Conservation (phyloP, 2,113 vertebrate species). For the Clarias magur region DNA sequence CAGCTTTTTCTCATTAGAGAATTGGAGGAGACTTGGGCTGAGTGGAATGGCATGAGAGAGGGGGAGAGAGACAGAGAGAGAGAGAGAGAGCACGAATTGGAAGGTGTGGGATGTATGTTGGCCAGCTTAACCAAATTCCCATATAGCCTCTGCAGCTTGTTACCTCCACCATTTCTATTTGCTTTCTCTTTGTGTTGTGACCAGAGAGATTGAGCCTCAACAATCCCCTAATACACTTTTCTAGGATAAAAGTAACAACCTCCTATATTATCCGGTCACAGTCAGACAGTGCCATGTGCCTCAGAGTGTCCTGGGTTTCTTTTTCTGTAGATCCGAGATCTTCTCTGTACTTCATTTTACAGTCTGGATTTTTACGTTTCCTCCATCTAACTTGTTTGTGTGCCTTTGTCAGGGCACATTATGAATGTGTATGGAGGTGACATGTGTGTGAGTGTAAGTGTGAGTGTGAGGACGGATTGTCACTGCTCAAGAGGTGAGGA, state of each 20-base stretch:
- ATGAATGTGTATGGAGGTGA: neutral
- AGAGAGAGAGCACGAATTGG: conserved; percentile 29
- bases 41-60: conserved; percentile 80
- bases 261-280: neutral
- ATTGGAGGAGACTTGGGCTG: conserved; percentile 62
- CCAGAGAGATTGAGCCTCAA: conserved; percentile 55
- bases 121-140: conserved; percentile 48
- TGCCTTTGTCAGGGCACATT: neutral
- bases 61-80: conserved; percentile 37
- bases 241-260: conserved; percentile 9
- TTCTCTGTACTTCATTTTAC: conserved; percentile 8
- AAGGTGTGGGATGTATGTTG: conserved; percentile 51
- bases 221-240: neutral
- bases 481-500: conserved; percentile 40
- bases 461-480: conserved; percentile 15
- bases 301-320: neutral
- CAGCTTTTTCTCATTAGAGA: conserved; percentile 89
- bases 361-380: neutral
- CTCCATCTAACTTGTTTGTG: neutral
- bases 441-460: conserved; percentile 4
- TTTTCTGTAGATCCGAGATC: neutral
- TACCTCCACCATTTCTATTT: conserved; percentile 48
- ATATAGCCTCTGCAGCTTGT: conserved; percentile 50
- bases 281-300: neutral
- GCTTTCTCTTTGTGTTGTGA: conserved; percentile 48